Percentiles rank a stretch among this genome's conserved stretches.
These are phyloP conservation scores for Apamea crenata DNA, from an alignment of 2,888 invertebrate species.

Conservation along the genomic window DNA sequence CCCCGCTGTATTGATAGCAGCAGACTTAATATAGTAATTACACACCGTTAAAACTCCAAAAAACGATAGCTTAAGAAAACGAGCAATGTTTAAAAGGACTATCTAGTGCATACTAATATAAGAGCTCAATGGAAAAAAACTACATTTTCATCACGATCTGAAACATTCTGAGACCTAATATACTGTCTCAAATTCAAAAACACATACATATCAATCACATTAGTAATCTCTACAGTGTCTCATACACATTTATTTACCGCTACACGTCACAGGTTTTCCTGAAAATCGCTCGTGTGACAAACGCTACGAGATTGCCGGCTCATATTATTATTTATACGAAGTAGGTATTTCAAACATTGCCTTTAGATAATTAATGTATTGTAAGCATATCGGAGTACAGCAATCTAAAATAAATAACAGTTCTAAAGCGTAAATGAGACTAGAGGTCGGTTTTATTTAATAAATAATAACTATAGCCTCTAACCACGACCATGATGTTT, in stretches of 20 bases:
- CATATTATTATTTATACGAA: constrained; percentile 40
- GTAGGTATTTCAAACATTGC: constrained; percentile 20
- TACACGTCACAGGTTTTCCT: constrained; percentile 41
- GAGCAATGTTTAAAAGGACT: not conserved
- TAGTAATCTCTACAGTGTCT: constrained; percentile 7
- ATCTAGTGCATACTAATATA: not conserved
- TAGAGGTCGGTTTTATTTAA: not conserved
- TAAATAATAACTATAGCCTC: not conserved
- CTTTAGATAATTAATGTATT: constrained; percentile 25
- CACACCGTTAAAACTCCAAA: not conserved
- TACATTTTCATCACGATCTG: not conserved
- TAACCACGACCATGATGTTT: not conserved
- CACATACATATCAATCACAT: not conserved
- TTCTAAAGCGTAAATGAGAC: constrained; percentile 8
- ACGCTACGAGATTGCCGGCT: constrained; percentile 18
- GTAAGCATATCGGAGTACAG: constrained; percentile 18
- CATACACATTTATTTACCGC: not conserved
- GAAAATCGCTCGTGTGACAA: constrained; percentile 43
- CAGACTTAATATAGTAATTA: not conserved
- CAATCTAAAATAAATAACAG: constrained; percentile 25
- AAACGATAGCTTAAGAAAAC: not conserved
- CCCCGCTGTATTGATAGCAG: no score
- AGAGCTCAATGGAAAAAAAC: not conserved
- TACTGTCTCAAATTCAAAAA: not conserved
- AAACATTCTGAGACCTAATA: not conserved